Conservation (phyloP, 1,140 invertebrate species). For the Stenopsyche tienmushanensis region DNA sequence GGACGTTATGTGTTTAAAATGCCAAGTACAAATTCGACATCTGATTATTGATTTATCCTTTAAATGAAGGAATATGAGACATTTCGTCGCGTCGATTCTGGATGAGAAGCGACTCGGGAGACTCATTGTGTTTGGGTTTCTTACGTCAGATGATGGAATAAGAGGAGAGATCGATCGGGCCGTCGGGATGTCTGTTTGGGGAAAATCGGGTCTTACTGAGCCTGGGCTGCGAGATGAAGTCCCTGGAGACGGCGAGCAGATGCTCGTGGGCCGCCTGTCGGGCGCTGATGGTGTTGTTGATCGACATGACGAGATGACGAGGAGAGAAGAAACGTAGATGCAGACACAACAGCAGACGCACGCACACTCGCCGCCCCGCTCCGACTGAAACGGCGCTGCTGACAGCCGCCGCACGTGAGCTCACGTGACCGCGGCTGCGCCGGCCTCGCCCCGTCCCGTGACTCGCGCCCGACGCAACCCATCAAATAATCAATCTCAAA, state of each 20-base stretch:
- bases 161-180: not conserved
- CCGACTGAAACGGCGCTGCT: not conserved
- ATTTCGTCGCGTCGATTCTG: too few relatives aligned
- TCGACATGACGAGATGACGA: constrained; percentile 11
- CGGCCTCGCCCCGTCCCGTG: not conserved
- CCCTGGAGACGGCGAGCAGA: constrained; percentile 87
- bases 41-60: too few relatives aligned
- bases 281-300: constrained; percentile 29
- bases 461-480: too few relatives aligned
- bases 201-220: constrained; percentile 77
- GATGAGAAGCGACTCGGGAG: too few relatives aligned
- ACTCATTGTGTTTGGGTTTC: too few relatives aligned
- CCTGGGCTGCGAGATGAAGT: constrained; percentile 97
- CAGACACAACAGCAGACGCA: not conserved
- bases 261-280: constrained; percentile 69
- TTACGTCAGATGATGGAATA: too few relatives aligned
- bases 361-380: too few relatives aligned
- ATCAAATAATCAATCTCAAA: too few relatives aligned
- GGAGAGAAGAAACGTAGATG: not conserved
- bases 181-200: not conserved
- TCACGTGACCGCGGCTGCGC: constrained; percentile 29
- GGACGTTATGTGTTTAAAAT: too few relatives aligned
- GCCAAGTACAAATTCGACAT: too few relatives aligned
- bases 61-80: too few relatives aligned
- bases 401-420: constrained; percentile 31